Percentiles rank a stretch among this genome's conserved stretches.
phyloP scores from a whole-genome alignment of 2,113 vertebrate species.

The Muntiacus reevesi region DNA sequence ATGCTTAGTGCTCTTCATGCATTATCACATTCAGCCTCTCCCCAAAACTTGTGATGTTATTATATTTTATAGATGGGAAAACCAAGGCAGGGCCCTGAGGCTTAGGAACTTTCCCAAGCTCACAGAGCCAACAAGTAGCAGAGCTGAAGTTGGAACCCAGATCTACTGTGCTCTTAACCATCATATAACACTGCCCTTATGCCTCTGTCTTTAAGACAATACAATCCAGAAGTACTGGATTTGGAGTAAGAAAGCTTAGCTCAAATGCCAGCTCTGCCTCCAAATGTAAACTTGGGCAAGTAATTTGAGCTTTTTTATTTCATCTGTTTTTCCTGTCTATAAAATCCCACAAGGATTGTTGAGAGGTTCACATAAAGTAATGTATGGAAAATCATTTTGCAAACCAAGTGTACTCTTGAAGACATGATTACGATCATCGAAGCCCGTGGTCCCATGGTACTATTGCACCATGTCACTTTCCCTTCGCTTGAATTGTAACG shows the following conservation, averaged over 20 bases:
- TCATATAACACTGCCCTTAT: background rate
- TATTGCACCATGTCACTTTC: background rate
- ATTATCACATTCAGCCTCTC: background rate
- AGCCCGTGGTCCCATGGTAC: background rate
- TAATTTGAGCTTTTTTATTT: background rate
- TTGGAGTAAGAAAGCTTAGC: background rate
- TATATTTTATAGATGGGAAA: background rate
- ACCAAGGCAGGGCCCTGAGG: background rate
- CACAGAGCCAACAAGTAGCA: background rate
- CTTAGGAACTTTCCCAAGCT: background rate
- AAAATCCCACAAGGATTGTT: background rate
- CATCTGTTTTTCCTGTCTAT: background rate
- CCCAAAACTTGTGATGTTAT: background rate
- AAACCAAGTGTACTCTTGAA: background rate
- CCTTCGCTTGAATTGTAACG: background rate
- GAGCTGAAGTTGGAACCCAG: background rate
- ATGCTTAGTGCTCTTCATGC: background rate
- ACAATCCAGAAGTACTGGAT: background rate
- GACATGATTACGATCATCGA: background rate
- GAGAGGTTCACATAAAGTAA: background rate
- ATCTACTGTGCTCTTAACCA: background rate
- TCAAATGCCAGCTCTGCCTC: background rate
- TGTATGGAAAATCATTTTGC: background rate
- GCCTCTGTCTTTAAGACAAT: background rate
- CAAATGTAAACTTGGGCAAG: background rate